Evolutionary conservation across 2,797 vertebrate species (phyloP), one percentile per base, ranked within the genome.

Genomic region (Tapera naevia): DNA sequence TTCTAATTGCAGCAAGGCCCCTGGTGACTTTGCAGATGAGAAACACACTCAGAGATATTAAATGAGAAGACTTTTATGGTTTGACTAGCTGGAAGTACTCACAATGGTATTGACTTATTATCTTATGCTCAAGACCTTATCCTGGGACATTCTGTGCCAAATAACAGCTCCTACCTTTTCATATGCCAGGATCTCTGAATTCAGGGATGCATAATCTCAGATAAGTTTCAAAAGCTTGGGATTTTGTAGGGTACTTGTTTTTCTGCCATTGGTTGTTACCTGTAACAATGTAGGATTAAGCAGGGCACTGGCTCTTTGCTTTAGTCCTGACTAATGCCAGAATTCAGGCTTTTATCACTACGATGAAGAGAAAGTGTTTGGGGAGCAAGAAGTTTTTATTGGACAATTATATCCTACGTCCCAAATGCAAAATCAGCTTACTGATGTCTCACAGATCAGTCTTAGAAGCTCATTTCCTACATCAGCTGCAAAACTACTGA

Each of bases 101-200:
- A 0, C 69, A 60, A 41, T 0, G 0, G 11, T 32, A 30, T 17
- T 51, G 58, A 28, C 17, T 61, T n/a, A 25, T 39, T 66, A 75
- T 32, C 39, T 62, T 51, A 39, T 51, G 21, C 19, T 57, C 50
- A 53, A 71, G 91, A 58, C 21, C 21, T 67, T 57, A 7, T 72
- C 27, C 65, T 57, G 39, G 13, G 32, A 24, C 9, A 10, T 9
- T 33, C 45, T 19, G 2, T 32, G 39, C 27, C 25, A 46, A 25
- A 24, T 16, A 51, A 51, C 19, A 23, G n/a, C 25, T 80, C 27
- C 51, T 87, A 30, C 19, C 28, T 81, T 91, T 75, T 53, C 39
- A 9, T 11, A 23, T 37, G 19, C 22, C 21, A 23, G 1, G 46
- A 27, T 51, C 27, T 65, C 43, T 73, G 56, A 39, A 64, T 28